Percentiles rank a stretch among this genome's conserved stretches.
Evolutionary conservation across 2,888 invertebrate species (phyloP).

Genomic region (Pseudolycoriella hygida): DNA sequence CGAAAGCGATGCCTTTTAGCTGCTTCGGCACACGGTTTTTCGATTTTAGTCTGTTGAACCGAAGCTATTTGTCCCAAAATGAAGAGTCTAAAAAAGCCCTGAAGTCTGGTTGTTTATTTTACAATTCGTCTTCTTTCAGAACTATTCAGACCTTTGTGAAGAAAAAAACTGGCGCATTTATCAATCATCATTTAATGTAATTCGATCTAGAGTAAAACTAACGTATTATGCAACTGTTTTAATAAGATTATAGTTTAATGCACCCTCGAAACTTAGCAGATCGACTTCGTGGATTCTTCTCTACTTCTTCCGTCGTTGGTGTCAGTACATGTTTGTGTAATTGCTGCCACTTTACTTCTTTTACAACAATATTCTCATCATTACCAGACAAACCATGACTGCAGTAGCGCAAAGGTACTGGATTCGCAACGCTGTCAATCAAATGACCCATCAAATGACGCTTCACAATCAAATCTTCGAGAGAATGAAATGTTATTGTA

Average conservation of each 20-base stretch:
- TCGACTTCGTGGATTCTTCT: conserved; percentile 64
- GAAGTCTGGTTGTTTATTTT: too few species aligned
- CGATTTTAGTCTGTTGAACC: too few species aligned
- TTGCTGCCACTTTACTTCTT: conserved; percentile 47
- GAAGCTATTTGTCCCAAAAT: too few species aligned
- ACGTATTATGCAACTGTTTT: too few species aligned
- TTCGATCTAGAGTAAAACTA: too few species aligned
- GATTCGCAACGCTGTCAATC: conserved; percentile 50
- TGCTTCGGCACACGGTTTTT: too few species aligned
- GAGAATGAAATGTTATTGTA: conserved; percentile 77
- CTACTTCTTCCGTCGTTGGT: conserved; percentile 56
- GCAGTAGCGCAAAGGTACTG: conserved; percentile 51
- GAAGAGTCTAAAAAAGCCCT: too few species aligned
- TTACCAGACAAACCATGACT: conserved; percentile 40
- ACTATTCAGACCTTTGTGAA: too few species aligned
- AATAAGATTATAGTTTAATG: conserved; percentile 22
- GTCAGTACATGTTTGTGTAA: conserved; percentile 64
- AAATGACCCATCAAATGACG: conserved; percentile 67
- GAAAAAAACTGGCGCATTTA: too few species aligned
- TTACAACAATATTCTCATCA: conserved; percentile 39
- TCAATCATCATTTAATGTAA: too few species aligned
- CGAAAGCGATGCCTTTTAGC: too few species aligned
- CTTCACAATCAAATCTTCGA: conserved; percentile 88
- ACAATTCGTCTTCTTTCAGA: too few species aligned
- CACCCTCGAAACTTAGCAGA: conserved; percentile 82